Base-by-base conservation (phyloP, 2,888 invertebrate species). In the Selenia dentaria region DNA sequence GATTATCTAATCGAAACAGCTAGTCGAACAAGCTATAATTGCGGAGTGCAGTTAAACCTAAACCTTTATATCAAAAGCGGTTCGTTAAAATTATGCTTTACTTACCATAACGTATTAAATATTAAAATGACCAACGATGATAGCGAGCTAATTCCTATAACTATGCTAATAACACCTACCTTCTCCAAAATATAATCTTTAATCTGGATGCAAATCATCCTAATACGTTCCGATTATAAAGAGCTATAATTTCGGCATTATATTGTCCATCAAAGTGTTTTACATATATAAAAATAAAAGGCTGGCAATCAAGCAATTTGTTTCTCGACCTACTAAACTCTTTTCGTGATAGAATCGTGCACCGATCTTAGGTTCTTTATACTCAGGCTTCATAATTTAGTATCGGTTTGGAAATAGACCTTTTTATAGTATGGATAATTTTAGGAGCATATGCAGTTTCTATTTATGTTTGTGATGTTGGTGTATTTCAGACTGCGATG, bases 401-500 rank as follows among this genome's bases (percentile, higher is more conserved):
- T 60, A 70, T 70, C 67, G 65, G 64, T 70, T 70, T 58, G 29
- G 28, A 67, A 67, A 69, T 67, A 61, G 59, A 54, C 54, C 67
- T 56, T 64, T 67, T 67, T 41, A 53, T 58, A 45, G 53, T 53
- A 51, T 35, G 13, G 36, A 50, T 40, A 54, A 56, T 59, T 54
- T 37, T 46, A 35, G 32, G 18, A 38, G 20, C 44, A 27, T 46
- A 35, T 24, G 49, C 38, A 42, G 55, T 54, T 61, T 57, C 55
- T 58, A 48, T 50, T 59, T 61, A 54, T 54, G 57, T 48, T 59
- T 40, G 26, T 51, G 24, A 29, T 24, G 25, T 35, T 35, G 9
- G 29, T 65, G 44, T 62, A 54, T 92, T 93, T 47, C 92, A 98
- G 98, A 98, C 97, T 58, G 98, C 98, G 37, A 92, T 99, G 67